Conservation (phyloP, 2,797 vertebrate species). For the Zenarchopterus dispar region DNA sequence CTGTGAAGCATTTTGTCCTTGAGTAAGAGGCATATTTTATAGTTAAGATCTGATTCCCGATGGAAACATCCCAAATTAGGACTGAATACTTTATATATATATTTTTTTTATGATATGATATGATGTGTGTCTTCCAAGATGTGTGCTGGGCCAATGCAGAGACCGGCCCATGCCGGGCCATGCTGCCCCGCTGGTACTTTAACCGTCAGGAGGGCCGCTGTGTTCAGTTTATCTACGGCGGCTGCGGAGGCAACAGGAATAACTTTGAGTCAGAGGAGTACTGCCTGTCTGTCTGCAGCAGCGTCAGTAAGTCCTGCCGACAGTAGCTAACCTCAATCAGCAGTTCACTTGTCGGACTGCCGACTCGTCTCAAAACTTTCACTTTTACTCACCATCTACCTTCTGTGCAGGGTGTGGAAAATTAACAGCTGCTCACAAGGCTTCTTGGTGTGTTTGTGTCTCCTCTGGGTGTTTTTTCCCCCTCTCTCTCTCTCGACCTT, state of each 20-base stretch:
- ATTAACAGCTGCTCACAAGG: neutral
- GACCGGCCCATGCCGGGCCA: conserved; percentile 93
- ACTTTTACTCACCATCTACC: neutral
- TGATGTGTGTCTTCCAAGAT: conserved; percentile 86
- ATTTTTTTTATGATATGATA: conserved; percentile 18
- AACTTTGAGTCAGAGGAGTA: conserved; percentile 99
- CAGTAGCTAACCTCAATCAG: conserved; percentile 41
- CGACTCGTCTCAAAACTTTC: conserved; percentile 37
- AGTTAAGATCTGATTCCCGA: neutral
- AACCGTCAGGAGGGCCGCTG: conserved; percentile 92
- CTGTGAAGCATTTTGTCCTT: neutral
- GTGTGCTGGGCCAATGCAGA: conserved; percentile 96
- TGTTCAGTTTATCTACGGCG: conserved; percentile 97
- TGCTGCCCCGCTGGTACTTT: conserved; percentile 99
- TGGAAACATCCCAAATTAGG: too few relatives aligned
- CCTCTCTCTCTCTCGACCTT: neutral
- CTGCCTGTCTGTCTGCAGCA: conserved; percentile 98
- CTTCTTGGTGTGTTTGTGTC: neutral
- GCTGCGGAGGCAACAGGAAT: conserved; percentile 98
- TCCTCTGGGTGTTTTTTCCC: conserved; percentile 9
- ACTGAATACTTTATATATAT: neutral
- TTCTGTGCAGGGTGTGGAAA: neutral
- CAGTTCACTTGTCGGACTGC: neutral
- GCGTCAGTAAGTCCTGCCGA: conserved; percentile 92
- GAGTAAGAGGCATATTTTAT: conserved; percentile 11